Conservation (phyloP, 2,888 invertebrate species). For the Thereva nobilitata region DNA sequence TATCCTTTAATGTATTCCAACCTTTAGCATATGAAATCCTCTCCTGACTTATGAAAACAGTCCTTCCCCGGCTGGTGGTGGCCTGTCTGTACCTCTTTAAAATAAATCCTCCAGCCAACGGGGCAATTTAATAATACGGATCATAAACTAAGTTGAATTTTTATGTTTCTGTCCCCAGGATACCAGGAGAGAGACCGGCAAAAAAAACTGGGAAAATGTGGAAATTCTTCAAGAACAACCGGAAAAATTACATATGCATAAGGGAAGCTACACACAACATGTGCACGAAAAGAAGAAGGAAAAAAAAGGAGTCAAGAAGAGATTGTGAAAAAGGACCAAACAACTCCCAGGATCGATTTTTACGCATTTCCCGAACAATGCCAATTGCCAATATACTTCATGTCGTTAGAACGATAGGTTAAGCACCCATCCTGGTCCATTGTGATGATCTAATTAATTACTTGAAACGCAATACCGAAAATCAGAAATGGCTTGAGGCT, state of each 20-base stretch:
- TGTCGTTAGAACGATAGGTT: neutral
- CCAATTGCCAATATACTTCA: constrained; percentile 1
- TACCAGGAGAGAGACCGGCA: neutral
- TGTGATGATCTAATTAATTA: constrained; percentile 27
- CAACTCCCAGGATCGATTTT: too few relatives aligned
- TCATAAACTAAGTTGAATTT: constrained; percentile 49
- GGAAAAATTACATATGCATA: constrained; percentile 14
- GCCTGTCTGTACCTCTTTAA: constrained; percentile 33
- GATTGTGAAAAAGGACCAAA: too few relatives aligned
- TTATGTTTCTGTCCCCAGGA: constrained; percentile 43
- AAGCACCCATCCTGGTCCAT: neutral
- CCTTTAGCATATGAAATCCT: constrained; percentile 23
- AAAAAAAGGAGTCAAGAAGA: too few relatives aligned
- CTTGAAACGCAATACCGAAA: constrained; percentile 1
- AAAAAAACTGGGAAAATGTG: neutral
- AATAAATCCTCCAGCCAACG: constrained; percentile 34
- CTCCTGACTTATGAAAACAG: constrained; percentile 15
- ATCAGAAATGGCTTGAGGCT: constrained; percentile 16
- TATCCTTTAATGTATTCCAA: constrained; percentile 24
- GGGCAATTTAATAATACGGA: constrained; percentile 51
- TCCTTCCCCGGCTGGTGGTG: neutral
- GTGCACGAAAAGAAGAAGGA: too few relatives aligned
- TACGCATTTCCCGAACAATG: neutral
- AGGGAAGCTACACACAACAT: neutral
- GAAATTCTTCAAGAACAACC: constrained; percentile 7